Base-by-base conservation (phyloP, 1,140 invertebrate genomes). In the Cardiocondyla obscurior region DNA sequence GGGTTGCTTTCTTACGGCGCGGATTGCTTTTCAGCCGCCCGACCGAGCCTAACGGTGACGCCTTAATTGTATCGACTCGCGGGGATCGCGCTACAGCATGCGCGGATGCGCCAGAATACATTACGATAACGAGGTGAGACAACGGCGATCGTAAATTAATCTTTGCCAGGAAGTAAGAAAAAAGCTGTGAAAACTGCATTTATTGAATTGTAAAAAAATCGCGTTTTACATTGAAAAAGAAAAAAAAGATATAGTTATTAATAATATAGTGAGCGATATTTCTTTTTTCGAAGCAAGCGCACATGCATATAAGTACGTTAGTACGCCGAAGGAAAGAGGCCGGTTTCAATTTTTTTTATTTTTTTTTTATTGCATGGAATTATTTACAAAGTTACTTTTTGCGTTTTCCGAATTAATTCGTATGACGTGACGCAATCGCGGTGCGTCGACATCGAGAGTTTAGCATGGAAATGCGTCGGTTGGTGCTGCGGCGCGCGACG, bases 401-500 rank as follows among this genome's bases (percentile, higher is more conserved):
- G 19, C 19, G 16, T 51, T 67, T 67, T 19, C 19, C 62, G 22
- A 55, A 53, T 79, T 69, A 67, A 67, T 22, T 77, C 46, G 19
- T 33, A 16, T 22, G 60, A 39, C 60, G 33, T 22, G 6, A 76
- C 55, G 33, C 2, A n/a, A n/a, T n/a, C n/a, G n/a, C n/a, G 28
- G n/a, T 60, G 39, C 72, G 42, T 44, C 74, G 53, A 42, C 55
- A 82, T 46, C 58, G 33, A 39, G 30, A 86, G 73, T 81, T 83
- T 83, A 62, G 30, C 81, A 16, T 73, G 19, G 44, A 53, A 79
- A 79, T 16, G 60, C 16, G 22, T 22, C 58, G 42, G 44, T 36
- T 16, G 49, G 25, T 46, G 42, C 67, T 55, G 46, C 72, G 22
- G 73, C 51, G 53, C 46, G 65, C 46, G 70, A 82, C 76, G 92